Evolutionary conservation across 2,888 invertebrate genomes (phyloP).

Genomic region (Apoda limacodes): DNA sequence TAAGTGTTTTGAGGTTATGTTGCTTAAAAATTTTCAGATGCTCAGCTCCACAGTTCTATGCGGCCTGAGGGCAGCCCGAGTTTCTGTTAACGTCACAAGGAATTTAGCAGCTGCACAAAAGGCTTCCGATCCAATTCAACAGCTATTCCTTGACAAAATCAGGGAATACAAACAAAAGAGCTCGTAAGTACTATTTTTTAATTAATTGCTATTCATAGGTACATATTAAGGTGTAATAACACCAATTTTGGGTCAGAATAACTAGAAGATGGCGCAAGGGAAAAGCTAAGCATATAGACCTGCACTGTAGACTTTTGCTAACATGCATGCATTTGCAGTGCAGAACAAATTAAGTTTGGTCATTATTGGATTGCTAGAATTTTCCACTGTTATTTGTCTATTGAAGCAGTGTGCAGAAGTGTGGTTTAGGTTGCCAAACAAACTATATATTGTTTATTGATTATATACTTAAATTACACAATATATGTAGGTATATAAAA

Average conservation of each 20-base stretch:
- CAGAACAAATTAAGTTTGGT: too few species aligned
- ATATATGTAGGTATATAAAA: too few species aligned
- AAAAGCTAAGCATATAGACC: too few species aligned
- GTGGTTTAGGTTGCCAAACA: too few species aligned
- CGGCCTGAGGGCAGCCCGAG: conserved; percentile 59
- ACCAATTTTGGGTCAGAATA: neutral
- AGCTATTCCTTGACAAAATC: conserved; percentile 92
- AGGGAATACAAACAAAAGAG: conserved; percentile 90
- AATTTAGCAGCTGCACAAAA: conserved; percentile 82
- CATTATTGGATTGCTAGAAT: too few species aligned
- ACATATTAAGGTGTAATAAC: conserved; percentile 8
- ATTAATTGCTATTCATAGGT: conserved; percentile 12
- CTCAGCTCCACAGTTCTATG: conserved; percentile 62
- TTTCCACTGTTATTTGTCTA: too few species aligned
- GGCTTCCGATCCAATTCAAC: conserved; percentile 90
- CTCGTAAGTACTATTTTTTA: conserved; percentile 72
- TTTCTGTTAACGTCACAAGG: conserved; percentile 68
- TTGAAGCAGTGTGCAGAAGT: too few species aligned
- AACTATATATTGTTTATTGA: too few species aligned
- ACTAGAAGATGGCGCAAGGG: too few species aligned
- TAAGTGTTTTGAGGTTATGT: conserved; percentile 41
- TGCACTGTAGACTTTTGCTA: too few species aligned
- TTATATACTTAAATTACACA: too few species aligned
- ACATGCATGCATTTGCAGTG: too few species aligned
- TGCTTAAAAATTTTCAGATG: conserved; percentile 61